A percentile compares a stretch with the other conserved stretches of the same genome.
Conservation (phyloP, 2,797 vertebrate species). For the Hippoglossus hippoglossus region DNA sequence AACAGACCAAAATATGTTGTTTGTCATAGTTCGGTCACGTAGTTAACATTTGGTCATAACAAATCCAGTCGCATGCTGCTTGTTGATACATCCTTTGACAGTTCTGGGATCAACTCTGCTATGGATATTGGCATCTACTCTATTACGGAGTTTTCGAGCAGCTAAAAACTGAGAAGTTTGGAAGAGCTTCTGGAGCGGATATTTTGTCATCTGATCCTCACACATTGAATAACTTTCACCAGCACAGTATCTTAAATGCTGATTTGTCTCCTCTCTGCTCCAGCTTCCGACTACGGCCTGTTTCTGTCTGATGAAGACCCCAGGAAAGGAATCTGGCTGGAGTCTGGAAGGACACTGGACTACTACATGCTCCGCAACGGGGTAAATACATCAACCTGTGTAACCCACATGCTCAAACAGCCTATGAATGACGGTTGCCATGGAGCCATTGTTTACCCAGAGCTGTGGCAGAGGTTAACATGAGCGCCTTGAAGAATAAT, state of each 20-base stretch:
- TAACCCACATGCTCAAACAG: not conserved
- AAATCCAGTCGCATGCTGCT: not conserved
- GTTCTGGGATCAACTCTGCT: no score
- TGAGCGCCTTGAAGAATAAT: not conserved
- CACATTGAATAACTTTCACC: conserved; percentile 1
- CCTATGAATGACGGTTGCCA: not conserved
- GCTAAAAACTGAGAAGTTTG: no score
- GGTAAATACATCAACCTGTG: conserved; percentile 81
- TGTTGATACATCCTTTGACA: no score
- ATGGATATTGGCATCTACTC: no score
- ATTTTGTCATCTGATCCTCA: not conserved
- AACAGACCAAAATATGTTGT: not conserved
- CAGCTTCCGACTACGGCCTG: conserved; percentile 96
- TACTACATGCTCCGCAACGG: conserved; percentile 99
- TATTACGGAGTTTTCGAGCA: no score
- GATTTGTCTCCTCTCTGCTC: conserved; percentile 15
- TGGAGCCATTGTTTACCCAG: conserved; percentile 14
- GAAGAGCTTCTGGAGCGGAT: not conserved
- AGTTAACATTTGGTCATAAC: not conserved
- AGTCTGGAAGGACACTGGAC: conserved; percentile 96
- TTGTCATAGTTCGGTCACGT: not conserved
- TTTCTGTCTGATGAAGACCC: conserved; percentile 98
- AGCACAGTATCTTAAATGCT: conserved; percentile 3
- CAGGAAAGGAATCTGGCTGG: conserved; percentile 98
- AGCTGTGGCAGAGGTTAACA: conserved; percentile 12